Evolutionary conservation across 2,888 invertebrate genomes (phyloP), one percentile per base, ranked within the genome.

Genomic region (Balanococcus diminutus): DNA sequence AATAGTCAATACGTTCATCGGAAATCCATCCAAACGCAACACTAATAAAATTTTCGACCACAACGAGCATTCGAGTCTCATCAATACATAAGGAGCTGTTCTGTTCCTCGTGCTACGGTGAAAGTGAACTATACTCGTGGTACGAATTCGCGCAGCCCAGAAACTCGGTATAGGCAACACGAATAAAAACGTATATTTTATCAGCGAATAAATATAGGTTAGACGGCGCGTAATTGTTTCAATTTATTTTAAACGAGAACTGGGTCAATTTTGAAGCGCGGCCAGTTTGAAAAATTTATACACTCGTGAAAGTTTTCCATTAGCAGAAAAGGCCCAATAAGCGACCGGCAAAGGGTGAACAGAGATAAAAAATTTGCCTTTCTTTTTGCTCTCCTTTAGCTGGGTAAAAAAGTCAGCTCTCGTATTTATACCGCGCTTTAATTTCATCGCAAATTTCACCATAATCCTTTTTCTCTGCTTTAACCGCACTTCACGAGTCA

Each of bases 211-310:
- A 67, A 67, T 67, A 67, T 67, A 67, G 61, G 61, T 67, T 67
- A 67, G 61, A 67, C 61, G 61, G 25, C 11, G 22, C 25, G 61
- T 67, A 67, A 67, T 67, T 67, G 61, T 67, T 67, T 67, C 61
- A 67, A 67, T 67, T 67, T 67, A 67, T 67, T 67, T 67, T 67
- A 67, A 67, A 67, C 61, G 61, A 67, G 61, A 67, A 67, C 61
- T 67, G 61, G 61, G 61, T 67, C 61, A 67, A 67, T 67, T 67
- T 67, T 67, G 61, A 67, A 67, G 61, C 61, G 8, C 25, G 61
- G 61, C 61, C 61, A 67, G 61, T 67, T 67, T 28, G 25, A 25
- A 25, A 67, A 67, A 67, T 67, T 67, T 67, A 67, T 67, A 67
- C 61, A 28, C 61, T 28, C 61, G 61, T 19, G 51, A 51, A 51